Base-by-base conservation (phyloP, 2,888 invertebrate genomes). In the Mayetiola destructor region DNA sequence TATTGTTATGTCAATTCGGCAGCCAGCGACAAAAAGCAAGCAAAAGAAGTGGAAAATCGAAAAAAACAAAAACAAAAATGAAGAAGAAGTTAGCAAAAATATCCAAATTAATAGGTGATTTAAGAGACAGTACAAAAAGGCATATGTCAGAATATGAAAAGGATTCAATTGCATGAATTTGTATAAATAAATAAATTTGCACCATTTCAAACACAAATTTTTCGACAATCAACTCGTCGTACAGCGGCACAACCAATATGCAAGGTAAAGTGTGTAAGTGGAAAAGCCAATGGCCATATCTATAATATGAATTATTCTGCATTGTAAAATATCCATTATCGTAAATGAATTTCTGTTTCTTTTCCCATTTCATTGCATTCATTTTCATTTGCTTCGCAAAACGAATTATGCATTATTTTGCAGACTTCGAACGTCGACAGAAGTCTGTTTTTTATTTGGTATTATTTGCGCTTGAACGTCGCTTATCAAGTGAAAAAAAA, bases 151-250 rank as follows among this genome's bases (percentile, higher is more conserved):
- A 48, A 48, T 27, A 48, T 48, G 23, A 42, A 42, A n/a, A 27
- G n/a, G n/a, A n/a, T n/a, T 48, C 48, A 23, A 48, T 48, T 48
- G 6, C 48, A 9, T 27, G 16, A 48, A 27, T 27, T 27, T 48
- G 27, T n/a, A 48, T 48, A 27, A 23, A 48, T 48, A 27, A 48
- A 48, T 48, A 48, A 48, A 48, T 48, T 48, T 48, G 48, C 48
- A 48, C 48, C 48, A 48, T 48, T 48, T 48, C 27, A 16, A n/a
- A 48, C 48, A 48, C 27, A 48, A 48, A 42, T n/a, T n/a, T n/a
- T n/a, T n/a, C 10, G 23, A 23, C 21, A 48, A 27, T 48, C 27
- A 27, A 27, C 23, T 48, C 48, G 27, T 48, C n/a, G n/a, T n/a
- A n/a, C n/a, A n/a, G n/a, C n/a, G n/a, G n/a, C n/a, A n/a, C n/a